Evolutionary conservation across 2,797 vertebrate species (phyloP).

Genomic region (Melanotaenia boesemani): DNA sequence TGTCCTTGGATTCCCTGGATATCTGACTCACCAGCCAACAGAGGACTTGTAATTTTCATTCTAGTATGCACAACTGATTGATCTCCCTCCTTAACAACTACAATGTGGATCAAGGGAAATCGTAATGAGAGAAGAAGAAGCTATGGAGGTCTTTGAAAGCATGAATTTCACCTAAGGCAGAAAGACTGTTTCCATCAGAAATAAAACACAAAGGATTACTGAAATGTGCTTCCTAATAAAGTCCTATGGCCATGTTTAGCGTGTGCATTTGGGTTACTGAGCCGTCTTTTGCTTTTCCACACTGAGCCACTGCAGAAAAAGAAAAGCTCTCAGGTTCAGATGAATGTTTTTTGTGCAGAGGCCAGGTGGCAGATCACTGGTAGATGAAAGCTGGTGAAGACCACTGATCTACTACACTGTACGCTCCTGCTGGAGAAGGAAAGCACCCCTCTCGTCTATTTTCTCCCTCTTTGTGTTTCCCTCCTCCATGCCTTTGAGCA

Average conservation of each 20-base stretch:
- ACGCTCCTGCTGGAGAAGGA: conserved; percentile 65
- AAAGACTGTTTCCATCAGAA: conserved; percentile 34
- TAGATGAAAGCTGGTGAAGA: conserved; percentile 77
- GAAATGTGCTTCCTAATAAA: conserved; percentile 39
- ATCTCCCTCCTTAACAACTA: conserved; percentile 31
- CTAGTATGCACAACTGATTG: background rate
- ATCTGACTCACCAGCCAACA: conserved; percentile 25
- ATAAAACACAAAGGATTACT: conserved; percentile 44
- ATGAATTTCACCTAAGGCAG: conserved; percentile 24
- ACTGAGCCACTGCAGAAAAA: conserved; percentile 32
- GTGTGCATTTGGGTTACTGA: conserved; percentile 11
- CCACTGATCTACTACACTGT: conserved; percentile 67
- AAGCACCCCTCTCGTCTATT: conserved; percentile 51
- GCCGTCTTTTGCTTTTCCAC: conserved; percentile 23
- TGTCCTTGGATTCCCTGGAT: conserved; percentile 4
- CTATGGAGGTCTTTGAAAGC: conserved; percentile 27
- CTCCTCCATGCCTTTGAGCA: conserved; percentile 63
- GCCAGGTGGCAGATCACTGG: conserved; percentile 72
- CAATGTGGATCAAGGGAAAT: conserved; percentile 38
- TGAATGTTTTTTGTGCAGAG: conserved; percentile 57
- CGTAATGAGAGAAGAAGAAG: conserved; percentile 32
- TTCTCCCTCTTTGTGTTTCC: conserved; percentile 54
- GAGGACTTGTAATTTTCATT: conserved; percentile 17
- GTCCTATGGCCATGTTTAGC: conserved; percentile 7
- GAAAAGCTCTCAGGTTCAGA: conserved; percentile 52